Conservation (phyloP, 2,888 invertebrate species). For the Cremastinae sp. region DNA sequence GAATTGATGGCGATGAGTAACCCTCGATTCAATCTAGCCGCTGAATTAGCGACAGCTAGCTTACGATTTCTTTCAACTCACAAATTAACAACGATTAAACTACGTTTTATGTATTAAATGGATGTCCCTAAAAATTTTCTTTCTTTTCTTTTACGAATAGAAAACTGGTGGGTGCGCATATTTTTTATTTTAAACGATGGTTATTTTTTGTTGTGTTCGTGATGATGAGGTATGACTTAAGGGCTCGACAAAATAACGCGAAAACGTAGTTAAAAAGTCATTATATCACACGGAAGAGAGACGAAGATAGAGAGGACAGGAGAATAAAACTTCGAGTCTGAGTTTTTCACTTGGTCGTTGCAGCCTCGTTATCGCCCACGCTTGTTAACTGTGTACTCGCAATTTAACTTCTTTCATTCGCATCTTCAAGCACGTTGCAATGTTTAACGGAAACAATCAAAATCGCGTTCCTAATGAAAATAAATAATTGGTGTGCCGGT, state of each 20-base stretch:
- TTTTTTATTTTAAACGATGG: not conserved
- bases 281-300: conserved; percentile 40
- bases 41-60: no score
- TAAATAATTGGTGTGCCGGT: no score
- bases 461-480: no score
- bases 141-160: no score
- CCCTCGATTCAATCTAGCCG: no score
- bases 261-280: conserved; percentile 47
- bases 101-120: no score
- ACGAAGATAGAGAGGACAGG: conserved; percentile 13
- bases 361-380: conserved; percentile 75
- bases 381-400: conserved; percentile 73
- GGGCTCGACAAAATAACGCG: conserved; percentile 47
- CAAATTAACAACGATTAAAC: no score
- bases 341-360: conserved; percentile 64
- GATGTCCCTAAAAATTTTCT: no score
- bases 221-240: conserved; percentile 23
- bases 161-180: no score
- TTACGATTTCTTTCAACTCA: no score
- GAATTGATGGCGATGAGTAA: no score
- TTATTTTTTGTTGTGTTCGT: not conserved
- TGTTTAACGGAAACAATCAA: conserved; percentile 37
- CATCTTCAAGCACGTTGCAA: conserved; percentile 61
- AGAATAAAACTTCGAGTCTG: conserved; percentile 45
- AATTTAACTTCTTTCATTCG: conserved; percentile 71